phyloP scores from a whole-genome alignment of 2,797 vertebrate species.

The Acanthis flammea region DNA sequence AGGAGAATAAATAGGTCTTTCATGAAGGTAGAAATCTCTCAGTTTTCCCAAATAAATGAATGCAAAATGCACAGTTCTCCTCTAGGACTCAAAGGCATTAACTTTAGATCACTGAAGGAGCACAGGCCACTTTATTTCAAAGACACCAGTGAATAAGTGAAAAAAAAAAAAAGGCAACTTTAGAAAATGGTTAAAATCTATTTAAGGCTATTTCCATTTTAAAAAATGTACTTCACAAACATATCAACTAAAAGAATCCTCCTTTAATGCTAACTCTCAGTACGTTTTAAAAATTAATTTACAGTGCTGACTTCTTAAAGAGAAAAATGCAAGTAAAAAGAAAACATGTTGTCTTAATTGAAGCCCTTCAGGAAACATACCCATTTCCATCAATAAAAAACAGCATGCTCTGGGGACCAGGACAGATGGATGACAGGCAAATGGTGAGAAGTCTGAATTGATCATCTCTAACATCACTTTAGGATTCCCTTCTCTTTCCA shows the following conservation, averaged over 20 bases:
- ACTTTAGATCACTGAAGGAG: background rate
- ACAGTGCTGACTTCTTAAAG: background rate
- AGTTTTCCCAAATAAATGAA: background rate
- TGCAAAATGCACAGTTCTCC: background rate
- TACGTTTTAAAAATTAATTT: background rate
- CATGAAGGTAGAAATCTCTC: background rate
- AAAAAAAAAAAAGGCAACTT: background rate
- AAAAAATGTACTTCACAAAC: background rate
- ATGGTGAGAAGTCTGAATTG: background rate
- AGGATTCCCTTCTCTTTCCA: background rate
- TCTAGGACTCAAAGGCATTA: background rate
- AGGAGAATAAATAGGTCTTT: background rate
- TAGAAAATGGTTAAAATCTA: background rate
- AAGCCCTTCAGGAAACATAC: background rate
- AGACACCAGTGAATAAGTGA: background rate
- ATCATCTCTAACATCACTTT: background rate
- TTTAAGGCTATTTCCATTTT: background rate
- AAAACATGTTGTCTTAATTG: background rate
- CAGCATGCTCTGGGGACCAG: background rate
- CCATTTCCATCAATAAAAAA: background rate
- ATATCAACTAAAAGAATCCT: background rate
- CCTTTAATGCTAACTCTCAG: background rate
- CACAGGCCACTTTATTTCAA: background rate
- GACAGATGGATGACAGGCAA: background rate
- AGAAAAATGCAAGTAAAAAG: constrained; percentile 3